These are phyloP conservation scores for Norana najaformis DNA, from an alignment of 2,888 invertebrate genomes.

Conservation along the genomic window DNA sequence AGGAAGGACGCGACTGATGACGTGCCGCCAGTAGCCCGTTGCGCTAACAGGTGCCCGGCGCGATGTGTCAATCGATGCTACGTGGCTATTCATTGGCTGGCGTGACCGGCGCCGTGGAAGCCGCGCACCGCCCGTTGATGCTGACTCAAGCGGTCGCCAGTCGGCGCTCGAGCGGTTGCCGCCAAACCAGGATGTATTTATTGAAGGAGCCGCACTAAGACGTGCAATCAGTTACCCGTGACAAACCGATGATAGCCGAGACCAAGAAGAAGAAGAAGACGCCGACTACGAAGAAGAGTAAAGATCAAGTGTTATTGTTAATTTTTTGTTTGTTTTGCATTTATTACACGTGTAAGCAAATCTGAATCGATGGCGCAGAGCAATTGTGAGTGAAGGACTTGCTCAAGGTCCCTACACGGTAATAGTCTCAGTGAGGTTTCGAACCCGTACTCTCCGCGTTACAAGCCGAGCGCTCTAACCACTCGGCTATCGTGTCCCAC, in stretches of 20 bases:
- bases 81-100: conserved; percentile 16
- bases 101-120: background rate
- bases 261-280: background rate
- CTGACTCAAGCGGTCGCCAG: background rate
- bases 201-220: background rate
- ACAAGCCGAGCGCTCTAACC: no score
- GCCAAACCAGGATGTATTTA: background rate
- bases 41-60: background rate
- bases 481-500: no score
- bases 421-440: no score
- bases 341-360: no score
- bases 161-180: background rate
- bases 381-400: no score
- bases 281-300: no score
- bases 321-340: no score
- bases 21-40: background rate
- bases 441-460: no score
- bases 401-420: no score
- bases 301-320: no score
- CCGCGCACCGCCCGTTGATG: background rate
- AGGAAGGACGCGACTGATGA: background rate
- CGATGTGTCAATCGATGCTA: background rate
- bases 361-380: no score
- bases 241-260: background rate
- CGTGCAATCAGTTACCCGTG: conserved; percentile 5